Evolutionary conservation across 2,888 invertebrate genomes (phyloP), one percentile per base, ranked within the genome.

Genomic region (Allygus modestus): DNA sequence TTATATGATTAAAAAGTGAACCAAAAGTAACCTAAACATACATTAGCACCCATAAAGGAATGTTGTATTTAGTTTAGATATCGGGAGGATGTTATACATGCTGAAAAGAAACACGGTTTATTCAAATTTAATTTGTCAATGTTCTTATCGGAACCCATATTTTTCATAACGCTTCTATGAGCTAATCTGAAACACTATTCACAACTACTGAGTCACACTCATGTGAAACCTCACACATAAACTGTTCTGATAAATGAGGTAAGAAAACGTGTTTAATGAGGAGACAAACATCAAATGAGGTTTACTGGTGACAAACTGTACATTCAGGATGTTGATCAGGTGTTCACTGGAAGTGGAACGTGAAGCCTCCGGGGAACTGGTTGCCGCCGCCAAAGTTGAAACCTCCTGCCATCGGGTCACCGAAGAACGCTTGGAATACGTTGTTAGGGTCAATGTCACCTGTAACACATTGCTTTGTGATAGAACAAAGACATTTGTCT

Each of bases 361-460:
- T 92, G 89, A 94, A 95, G 69, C 93, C 92, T 7, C 92, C 93
- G 0, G 94, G 93, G 90, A 92, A 93, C 77, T 77, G 77, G 69
- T 37, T 37, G 26, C 51, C 77, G 5, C 84, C 82, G 9, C 90
- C 90, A 9, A 92, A 90, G 54, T 91, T 91, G 89, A 93, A 93
- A 87, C 93, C 93, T 88, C 92, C 91, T 33, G 91, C 91, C 26
- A 92, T 91, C 89, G 88, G 88, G 37, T 91, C 90, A 4, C 94
- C 93, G 92, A 96, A 97, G 93, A 97, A 97, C 1, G 95, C 93
- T 89, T 96, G 96, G 94, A 97, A 97, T 90, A 97, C 95, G 90
- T 95, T 94, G 89, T 94, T 95, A 9, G 97, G 96, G 91, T 97
- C 96, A 88, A 96, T 94, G 90, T 96, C 95, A 51, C 58, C 85